Percentiles rank a stretch among this genome's conserved stretches.
Conservation (phyloP, 2,797 vertebrate genomes). For the Myripristis murdjan region DNA sequence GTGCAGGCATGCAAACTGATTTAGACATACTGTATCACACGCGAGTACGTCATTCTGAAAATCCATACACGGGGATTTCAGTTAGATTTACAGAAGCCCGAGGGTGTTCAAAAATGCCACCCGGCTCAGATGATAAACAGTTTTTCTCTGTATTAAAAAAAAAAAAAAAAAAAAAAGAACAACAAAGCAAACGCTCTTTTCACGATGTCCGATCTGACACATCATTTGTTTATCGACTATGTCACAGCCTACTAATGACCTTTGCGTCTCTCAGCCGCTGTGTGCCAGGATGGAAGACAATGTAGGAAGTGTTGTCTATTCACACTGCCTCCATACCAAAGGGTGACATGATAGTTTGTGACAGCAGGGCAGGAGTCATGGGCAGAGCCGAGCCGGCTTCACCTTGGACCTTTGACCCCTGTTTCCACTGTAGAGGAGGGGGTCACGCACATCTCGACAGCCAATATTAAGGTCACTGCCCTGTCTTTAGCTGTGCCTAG, state of each 20-base stretch:
- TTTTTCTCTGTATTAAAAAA: constrained; percentile 43
- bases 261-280: constrained; percentile 13
- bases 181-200: constrained; percentile 38
- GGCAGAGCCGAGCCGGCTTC: constrained; percentile 71
- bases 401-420: constrained; percentile 70
- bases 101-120: constrained; percentile 50
- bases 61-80: constrained; percentile 30
- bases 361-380: constrained; percentile 75
- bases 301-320: constrained; percentile 56
- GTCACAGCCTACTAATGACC: constrained; percentile 27
- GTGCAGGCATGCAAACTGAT: constrained; percentile 36
- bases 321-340: constrained; percentile 40
- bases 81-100: constrained; percentile 36
- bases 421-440: constrained; percentile 58
- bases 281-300: constrained; percentile 48
- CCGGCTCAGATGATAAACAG: constrained; percentile 60
- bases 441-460: constrained; percentile 53
- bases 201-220: constrained; percentile 6
- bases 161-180: too few species aligned
- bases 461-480: constrained; percentile 64
- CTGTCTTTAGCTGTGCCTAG: constrained; percentile 46
- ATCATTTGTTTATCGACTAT: constrained; percentile 33
- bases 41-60: constrained; percentile 17
- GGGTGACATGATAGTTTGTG: constrained; percentile 74
- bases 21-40: constrained; percentile 19